phyloP scores from a whole-genome alignment of 1,140 invertebrate genomes.

The Colletes latitarsis region DNA sequence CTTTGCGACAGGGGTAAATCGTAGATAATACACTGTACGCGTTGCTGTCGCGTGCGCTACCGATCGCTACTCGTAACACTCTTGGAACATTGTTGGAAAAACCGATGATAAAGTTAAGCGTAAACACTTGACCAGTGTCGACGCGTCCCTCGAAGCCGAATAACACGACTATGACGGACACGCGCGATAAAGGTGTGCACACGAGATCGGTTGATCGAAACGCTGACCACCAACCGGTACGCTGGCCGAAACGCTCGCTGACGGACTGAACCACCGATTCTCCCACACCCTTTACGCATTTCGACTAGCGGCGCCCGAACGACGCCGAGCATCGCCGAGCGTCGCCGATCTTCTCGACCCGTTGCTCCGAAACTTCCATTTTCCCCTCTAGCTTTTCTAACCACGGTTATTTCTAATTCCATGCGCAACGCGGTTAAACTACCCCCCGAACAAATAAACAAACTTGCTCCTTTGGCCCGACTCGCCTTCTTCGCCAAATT shows the following conservation, averaged over 20 bases:
- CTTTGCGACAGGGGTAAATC: too few relatives aligned
- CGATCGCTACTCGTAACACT: slow-evolving; percentile 14
- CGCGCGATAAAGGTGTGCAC: slow-evolving; percentile 11
- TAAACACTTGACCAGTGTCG: neutral
- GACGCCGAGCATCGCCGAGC: slow-evolving; percentile 57
- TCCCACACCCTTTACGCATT: slow-evolving; percentile 61
- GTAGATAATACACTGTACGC: too few relatives aligned
- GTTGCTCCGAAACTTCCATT: slow-evolving; percentile 57
- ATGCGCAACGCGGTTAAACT: too few relatives aligned
- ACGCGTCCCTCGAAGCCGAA: neutral
- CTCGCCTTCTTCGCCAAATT: too few relatives aligned
- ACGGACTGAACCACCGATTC: slow-evolving; percentile 63
- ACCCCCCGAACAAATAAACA: too few relatives aligned
- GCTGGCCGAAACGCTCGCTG: slow-evolving; percentile 54
- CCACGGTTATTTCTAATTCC: too few relatives aligned
- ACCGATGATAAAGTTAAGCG: neutral
- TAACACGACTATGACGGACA: neutral
- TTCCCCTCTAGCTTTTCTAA: slow-evolving; percentile 17
- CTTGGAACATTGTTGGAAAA: too few relatives aligned
- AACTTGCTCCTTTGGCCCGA: too few relatives aligned
- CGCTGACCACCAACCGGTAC: slow-evolving; percentile 3
- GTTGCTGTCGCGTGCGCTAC: neutral
- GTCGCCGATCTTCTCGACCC: slow-evolving; percentile 51
- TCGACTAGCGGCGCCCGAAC: slow-evolving; percentile 55
- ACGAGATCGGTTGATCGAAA: slow-evolving; percentile 26